Base-by-base conservation (phyloP, 1,140 invertebrate species). In the Diprion similis region DNA sequence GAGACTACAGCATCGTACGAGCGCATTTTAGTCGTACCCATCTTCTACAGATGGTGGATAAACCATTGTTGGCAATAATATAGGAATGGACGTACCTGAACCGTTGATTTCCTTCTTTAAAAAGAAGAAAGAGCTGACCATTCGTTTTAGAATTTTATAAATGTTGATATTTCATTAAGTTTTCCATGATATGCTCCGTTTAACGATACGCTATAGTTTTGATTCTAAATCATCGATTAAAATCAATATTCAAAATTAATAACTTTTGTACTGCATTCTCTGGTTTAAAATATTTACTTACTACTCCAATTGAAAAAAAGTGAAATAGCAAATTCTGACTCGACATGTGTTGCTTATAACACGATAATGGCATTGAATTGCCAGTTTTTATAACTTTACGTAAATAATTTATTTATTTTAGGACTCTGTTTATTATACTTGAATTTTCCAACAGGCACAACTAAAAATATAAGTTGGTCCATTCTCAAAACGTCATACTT, bases 141-240 rank as follows among this genome's bases (percentile, higher is more conserved):
- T 76, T 79, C 69, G 70, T 77, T 77, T 79, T 80, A 78, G 72
- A 80, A 51, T 82, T 82, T 78, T 79, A 82, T 74, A 66, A 70
- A 76, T 75, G 75, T 80, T 79, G 64, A 76, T 79, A 72, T n/a
- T 73, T 77, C 76, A 80, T 80, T 76, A 81, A 75, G 67, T 75
- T 80, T 79, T 80, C 76, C 78, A 76, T 70, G 37, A 76, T 73
- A n/a, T 72, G 77, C 73, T 68, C 24, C 15, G 68, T 73, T 75
- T 65, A n/a, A 18, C 72, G 8, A 65, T 46, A 37, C 51, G 8
- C 13, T 71, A 18, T 71, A 72, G 45, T 71, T 73, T 71, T 37
- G 71, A 71, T 24, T 59, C 70, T 64, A 72, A 72, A 75, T 75
- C 68, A 71, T 72, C n/a, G 51, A 59, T 59, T 59, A 59, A 59